Evolutionary conservation across 2,888 invertebrate species (phyloP), one percentile per base, ranked within the genome.

Genomic region (Blastobasis adustella): DNA sequence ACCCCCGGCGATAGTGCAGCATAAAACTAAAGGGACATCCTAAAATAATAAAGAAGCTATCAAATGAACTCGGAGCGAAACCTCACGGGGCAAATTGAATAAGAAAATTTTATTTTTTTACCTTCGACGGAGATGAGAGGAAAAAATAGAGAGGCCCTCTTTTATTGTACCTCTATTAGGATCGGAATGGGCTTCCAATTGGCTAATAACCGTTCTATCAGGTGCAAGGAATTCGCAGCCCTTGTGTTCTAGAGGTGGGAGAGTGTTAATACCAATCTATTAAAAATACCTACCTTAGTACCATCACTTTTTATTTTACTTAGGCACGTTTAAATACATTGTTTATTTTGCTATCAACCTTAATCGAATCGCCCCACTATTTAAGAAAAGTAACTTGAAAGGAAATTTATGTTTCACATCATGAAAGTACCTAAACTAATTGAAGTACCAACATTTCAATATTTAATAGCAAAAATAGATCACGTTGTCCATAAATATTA

Each of bases 181-280:
- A 81, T 73, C 78, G 82, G 77, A 83, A 85, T 83, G 82, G 78
- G 69, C 79, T 79, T 80, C 77, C 76, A 84, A 87, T 87, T 82
- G 87, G 83, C 86, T 86, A 87, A 86, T 87, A 87, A 86, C 86
- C 73, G 81, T 82, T 79, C 86, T 85, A 87, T 87, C 87, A 87
- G 87, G 87, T 87, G 85, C 82, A 87, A 82, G 81, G 82, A 87
- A 87, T 86, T 85, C 81, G 82, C 82, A 84, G 67, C 70, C 67
- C 66, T 62, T 58, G 23, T 61, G 59, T 56, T 50, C 44, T 70
- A 79, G 77, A 51, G 77, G 62, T 59, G 78, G 53, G 57, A 45
- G 37, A 5, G 3, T 4, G 50, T 54, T 57, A 59, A 60, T 67
- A 62, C 62, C 51, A 6, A 43, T 42, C 5, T 42, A 3, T 6